Evolutionary conservation across 1,140 invertebrate genomes (phyloP).

Genomic region (Lanistes nyassanus): DNA sequence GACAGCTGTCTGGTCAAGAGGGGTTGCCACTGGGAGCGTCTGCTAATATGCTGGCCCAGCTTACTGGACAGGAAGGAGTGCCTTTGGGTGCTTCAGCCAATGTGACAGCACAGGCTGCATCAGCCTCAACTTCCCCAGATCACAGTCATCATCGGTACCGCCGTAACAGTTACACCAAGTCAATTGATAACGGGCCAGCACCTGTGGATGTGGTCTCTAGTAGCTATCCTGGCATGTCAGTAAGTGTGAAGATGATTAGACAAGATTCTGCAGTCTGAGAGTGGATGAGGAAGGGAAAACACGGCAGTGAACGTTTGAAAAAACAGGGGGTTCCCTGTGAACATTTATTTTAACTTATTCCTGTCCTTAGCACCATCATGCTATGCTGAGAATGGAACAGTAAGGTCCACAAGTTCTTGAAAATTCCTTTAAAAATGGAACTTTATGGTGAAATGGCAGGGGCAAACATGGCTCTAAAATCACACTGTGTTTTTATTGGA

Average conservation of each 20-base stretch:
- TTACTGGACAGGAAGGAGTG: constrained; percentile 5
- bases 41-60: constrained; percentile 28
- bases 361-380: too few relatives aligned
- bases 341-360: too few relatives aligned
- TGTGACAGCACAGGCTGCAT: constrained; percentile 20
- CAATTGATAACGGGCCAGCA: constrained; percentile 44
- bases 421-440: too few relatives aligned
- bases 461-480: too few relatives aligned
- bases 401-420: too few relatives aligned
- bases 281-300: too few relatives aligned
- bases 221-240: not conserved
- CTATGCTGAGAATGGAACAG: too few relatives aligned
- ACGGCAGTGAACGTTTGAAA: too few relatives aligned
- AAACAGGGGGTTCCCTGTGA: too few relatives aligned
- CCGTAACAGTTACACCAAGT: constrained; percentile 56
- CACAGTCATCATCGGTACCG: constrained; percentile 44
- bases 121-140: constrained; percentile 27
- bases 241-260: not conserved
- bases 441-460: too few relatives aligned
- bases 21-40: constrained; percentile 31
- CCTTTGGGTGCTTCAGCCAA: constrained; percentile 33
- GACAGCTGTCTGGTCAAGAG: constrained; percentile 4
- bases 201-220: constrained; percentile 22
- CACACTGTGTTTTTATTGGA: too few relatives aligned
- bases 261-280: too few relatives aligned